These are phyloP conservation scores for Calypte anna DNA, from an alignment of 2,113 vertebrate genomes.

Conservation along the genomic window DNA sequence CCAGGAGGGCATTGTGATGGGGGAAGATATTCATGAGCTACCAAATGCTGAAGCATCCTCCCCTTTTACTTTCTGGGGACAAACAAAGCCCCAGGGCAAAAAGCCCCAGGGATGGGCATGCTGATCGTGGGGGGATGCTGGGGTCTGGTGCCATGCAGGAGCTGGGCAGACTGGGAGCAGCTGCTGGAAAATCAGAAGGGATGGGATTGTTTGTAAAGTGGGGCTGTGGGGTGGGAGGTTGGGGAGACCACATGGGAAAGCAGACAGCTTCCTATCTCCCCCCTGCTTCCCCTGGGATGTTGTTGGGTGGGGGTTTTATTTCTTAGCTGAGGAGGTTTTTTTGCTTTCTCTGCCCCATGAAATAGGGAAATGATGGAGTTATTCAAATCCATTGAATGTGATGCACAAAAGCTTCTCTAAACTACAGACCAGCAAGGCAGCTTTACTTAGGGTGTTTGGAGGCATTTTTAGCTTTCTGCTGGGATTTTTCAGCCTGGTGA, in stretches of 20 bases:
- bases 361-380: neutral
- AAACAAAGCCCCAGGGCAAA: neutral
- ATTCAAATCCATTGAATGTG: slow-evolving; percentile 14
- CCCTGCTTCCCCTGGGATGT: neutral
- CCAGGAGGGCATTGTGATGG: neutral
- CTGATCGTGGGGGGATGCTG: neutral
- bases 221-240: neutral
- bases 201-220: neutral
- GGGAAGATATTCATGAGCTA: neutral
- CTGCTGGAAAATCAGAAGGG: neutral
- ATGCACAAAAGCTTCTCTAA: neutral
- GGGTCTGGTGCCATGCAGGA: neutral
- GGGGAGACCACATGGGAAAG: neutral
- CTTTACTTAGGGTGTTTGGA: neutral
- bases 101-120: neutral
- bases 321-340: neutral
- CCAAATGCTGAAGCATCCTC: neutral
- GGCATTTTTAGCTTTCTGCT: neutral
- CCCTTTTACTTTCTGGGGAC: accelerated
- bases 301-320: neutral
- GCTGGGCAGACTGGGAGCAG: slow-evolving; percentile 5
- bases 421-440: neutral
- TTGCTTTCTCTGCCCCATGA: neutral
- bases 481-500: neutral
- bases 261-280: neutral